Evolutionary conservation across 2,888 invertebrate genomes (phyloP), one percentile per base, ranked within the genome.

Genomic region (Eilema caniola): DNA sequence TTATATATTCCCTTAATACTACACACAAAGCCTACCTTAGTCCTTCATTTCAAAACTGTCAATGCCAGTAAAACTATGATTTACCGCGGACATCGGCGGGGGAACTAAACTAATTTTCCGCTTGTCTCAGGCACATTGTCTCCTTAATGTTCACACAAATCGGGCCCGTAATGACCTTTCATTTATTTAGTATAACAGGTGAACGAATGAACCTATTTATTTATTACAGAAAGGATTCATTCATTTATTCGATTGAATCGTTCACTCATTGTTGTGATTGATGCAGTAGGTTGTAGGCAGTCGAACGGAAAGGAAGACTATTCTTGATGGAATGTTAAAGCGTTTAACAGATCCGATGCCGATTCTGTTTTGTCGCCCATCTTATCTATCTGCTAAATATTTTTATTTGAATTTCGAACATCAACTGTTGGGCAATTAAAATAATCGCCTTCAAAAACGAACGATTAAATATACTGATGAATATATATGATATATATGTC

Each of bases 71-170:
- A 67, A 82, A 81, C 76, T 78, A 78, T 79, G 75, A 79, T 81
- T 75, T 73, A 83, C 74, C 63, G 62, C 64, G 28, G 41, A 66
- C 67, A 69, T 75, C 76, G 75, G 62, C 25, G 41, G 71, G 81
- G 83, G 66, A 71, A 71, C 71, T 57, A 57, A 81, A 79, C 80
- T 81, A 82, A 81, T 82, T 83, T 77, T 72, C 75, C 76, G 72
- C 62, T 41, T 71, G 75, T 78, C 74, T 61, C 63, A 47, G 72
- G 76, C 75, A 74, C 67, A 82, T 78, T 81, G 80, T 82, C 74
- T 81, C 71, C 74, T 69, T 77, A 83, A 83, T 81, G 72, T 62
- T 64, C 64, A 67, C 73, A 78, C 77, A 75, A 82, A 80, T 83
- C 78, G 81, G 53, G 60, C 4, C 59, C 62, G 70, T 79, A 79